A percentile compares a stretch with the other conserved stretches of the same genome.
phyloP scores from a whole-genome alignment of 2,113 vertebrate genomes.

The Lepidothrix coronata region DNA sequence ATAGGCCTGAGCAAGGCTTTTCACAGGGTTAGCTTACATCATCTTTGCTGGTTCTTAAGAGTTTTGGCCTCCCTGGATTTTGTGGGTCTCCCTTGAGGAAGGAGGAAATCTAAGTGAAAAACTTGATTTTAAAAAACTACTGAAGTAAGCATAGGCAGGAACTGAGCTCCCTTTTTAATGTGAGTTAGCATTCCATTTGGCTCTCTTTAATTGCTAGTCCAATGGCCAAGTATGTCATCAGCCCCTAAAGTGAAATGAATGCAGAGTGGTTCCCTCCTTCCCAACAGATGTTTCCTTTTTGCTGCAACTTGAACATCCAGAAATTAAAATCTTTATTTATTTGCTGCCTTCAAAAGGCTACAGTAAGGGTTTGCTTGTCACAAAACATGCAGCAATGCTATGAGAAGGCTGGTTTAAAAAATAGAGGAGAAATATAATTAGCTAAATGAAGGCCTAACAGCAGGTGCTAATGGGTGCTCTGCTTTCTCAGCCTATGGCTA shows the following conservation, averaged over 20 bases:
- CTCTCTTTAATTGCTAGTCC: conserved; percentile 6
- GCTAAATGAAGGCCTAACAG: not conserved
- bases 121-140: not conserved
- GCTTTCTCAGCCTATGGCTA: not conserved
- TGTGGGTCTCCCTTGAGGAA: not conserved
- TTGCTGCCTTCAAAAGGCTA: not conserved
- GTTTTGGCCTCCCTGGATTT: not conserved
- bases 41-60: not conserved
- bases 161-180: not conserved
- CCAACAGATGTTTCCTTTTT: conserved; percentile 30
- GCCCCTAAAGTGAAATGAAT: not conserved
- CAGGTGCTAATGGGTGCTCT: not conserved
- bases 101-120: not conserved
- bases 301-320: not conserved
- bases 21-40: not conserved
- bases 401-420: not conserved
- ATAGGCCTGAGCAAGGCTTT: not conserved
- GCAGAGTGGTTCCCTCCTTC: not conserved
- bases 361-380: not conserved
- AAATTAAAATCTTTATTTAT: not conserved
- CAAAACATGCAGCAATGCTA: not conserved
- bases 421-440: not conserved
- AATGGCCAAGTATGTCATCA: conserved; percentile 21
- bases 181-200: conserved; percentile 24
- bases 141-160: not conserved